Conservation (phyloP, 2,797 vertebrate species). For the Cercopithecus hamlyni region DNA sequence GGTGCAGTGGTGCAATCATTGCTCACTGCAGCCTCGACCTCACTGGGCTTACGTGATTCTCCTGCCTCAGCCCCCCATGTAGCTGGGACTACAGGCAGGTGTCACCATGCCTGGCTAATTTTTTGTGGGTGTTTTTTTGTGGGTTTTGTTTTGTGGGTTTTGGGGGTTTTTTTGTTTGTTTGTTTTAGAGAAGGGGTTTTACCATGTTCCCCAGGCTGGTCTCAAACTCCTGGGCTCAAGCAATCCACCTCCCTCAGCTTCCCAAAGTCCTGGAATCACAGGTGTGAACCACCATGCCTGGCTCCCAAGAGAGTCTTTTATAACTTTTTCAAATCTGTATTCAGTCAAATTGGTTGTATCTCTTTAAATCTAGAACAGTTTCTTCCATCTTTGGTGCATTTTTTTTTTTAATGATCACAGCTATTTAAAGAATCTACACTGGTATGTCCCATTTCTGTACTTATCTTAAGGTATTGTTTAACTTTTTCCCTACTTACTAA, state of each 20-base stretch:
- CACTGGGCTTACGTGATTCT: neutral
- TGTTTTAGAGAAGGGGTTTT: neutral
- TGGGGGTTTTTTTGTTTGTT: too few species aligned
- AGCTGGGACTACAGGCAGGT: neutral
- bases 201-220: neutral
- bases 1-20: neutral
- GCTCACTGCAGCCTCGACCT: neutral
- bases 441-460: neutral
- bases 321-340: neutral
- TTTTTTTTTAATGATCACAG: neutral
- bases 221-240: neutral
- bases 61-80: neutral
- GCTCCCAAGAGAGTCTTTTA: neutral
- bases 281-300: neutral
- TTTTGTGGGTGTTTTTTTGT: neutral
- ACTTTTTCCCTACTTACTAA: neutral
- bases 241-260: neutral
- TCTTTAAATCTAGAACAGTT: neutral
- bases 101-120: neutral
- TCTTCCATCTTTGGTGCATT: neutral
- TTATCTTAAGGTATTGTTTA: neutral
- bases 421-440: neutral
- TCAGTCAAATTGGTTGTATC: neutral
- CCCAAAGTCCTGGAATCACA: neutral
- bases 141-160: neutral